Evolutionary conservation across 2,113 vertebrate genomes (phyloP).

Genomic region (Megaceryle maxima): DNA sequence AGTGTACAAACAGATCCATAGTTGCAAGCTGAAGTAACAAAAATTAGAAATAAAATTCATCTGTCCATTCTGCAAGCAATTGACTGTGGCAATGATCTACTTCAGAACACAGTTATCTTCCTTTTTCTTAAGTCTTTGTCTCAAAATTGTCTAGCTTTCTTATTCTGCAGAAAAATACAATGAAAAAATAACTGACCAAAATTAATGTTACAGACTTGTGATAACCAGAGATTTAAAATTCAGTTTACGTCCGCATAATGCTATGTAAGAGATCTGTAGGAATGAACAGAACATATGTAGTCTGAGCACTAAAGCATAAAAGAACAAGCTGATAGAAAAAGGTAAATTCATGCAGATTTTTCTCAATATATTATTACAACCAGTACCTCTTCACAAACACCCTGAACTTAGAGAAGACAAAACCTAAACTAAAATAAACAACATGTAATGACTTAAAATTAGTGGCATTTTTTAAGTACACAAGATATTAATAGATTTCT

Average conservation of each 20-base stretch:
- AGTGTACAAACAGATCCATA: neutral
- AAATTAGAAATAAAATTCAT: neutral
- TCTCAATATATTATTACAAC: neutral
- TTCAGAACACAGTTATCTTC: neutral
- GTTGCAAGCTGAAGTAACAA: neutral
- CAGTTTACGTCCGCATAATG: neutral
- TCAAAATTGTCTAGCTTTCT: neutral
- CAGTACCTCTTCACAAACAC: neutral
- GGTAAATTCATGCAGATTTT: neutral
- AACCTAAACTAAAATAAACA: neutral
- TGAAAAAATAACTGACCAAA: neutral
- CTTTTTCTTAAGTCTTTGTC: neutral
- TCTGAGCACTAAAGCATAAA: neutral
- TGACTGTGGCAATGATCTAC: neutral
- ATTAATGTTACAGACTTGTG: neutral
- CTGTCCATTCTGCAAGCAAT: neutral
- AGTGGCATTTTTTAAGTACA: neutral
- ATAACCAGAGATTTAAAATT: neutral
- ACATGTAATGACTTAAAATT: neutral
- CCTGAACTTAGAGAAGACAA: neutral
- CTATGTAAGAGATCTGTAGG: neutral
- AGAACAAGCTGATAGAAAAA: neutral
- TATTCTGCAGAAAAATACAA: neutral
- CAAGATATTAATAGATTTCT: neutral
- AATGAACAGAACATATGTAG: fast-evolving